A percentile compares a stretch with the other conserved stretches of the same genome.
Conservation (phyloP, 2,888 invertebrate species). For the Yponomeuta cagnagella region DNA sequence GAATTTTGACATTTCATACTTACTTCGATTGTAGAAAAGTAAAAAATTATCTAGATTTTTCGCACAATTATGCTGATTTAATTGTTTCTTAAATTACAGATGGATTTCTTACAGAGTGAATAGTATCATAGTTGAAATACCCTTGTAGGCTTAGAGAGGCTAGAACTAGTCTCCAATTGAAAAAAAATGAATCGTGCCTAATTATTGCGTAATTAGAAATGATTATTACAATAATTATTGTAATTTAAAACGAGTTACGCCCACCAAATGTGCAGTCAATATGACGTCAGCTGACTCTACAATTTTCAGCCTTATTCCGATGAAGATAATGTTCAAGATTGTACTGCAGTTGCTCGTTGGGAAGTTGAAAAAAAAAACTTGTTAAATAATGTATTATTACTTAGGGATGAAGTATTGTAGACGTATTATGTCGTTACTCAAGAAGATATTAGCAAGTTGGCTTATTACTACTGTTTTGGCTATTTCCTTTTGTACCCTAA, state of each 20-base stretch:
- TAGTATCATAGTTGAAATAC: slow-evolving; percentile 1
- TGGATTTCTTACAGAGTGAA: slow-evolving; percentile 9
- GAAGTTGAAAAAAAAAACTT: not conserved
- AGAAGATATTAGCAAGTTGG: not conserved
- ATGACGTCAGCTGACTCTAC: not conserved
- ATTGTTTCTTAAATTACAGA: slow-evolving; percentile 22
- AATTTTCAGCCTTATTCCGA: not conserved
- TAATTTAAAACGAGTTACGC: not conserved
- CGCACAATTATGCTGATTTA: not conserved
- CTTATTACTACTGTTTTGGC: too few relatives aligned
- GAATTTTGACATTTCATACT: not conserved
- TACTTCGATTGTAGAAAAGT: not conserved
- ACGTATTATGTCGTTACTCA: not conserved
- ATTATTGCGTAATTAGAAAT: slow-evolving; percentile 40
- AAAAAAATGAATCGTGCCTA: slow-evolving; percentile 67
- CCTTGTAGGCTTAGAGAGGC: slow-evolving; percentile 54
- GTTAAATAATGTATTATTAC: not conserved
- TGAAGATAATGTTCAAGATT: not conserved
- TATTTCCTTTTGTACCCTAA: too few relatives aligned
- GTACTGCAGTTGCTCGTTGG: not conserved
- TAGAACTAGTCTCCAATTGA: slow-evolving; percentile 52
- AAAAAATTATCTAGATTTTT: not conserved
- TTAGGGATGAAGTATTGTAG: not conserved
- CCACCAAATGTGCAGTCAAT: not conserved
- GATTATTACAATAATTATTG: slow-evolving; percentile 16